phyloP scores from a whole-genome alignment of 2,113 vertebrate species.

The Cromileptes altivelis region DNA sequence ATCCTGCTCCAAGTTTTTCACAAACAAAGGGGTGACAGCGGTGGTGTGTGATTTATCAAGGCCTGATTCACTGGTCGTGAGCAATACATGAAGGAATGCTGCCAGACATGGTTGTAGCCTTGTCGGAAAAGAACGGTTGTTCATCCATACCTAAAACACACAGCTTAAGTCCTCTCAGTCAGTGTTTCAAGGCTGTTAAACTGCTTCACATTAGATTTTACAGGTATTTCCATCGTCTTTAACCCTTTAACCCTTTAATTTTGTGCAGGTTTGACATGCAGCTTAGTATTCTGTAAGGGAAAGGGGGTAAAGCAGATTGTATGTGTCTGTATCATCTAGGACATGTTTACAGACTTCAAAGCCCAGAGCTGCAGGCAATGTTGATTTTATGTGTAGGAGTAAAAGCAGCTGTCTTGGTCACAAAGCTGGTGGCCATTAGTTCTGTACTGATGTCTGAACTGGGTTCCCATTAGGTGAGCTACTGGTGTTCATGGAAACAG shows the following conservation, averaged over 20 bases:
- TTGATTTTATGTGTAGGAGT: constrained; percentile 32
- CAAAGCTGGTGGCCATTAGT: neutral
- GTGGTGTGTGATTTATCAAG: constrained; percentile 41
- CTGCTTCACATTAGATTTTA: neutral
- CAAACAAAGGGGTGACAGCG: neutral
- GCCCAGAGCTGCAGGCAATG: neutral
- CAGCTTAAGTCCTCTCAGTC: neutral
- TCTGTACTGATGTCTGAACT: neutral
- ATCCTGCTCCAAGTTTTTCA: neutral
- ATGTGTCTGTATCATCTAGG: neutral
- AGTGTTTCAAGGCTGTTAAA: neutral
- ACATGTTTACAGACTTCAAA: constrained; percentile 40
- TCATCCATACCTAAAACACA: neutral
- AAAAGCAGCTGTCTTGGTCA: constrained; percentile 30
- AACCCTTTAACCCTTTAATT: neutral
- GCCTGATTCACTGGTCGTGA: constrained; percentile 40
- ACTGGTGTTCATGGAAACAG: constrained; percentile 23
- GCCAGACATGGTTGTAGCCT: constrained; percentile 31
- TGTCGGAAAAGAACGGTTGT: neutral
- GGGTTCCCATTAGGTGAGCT: constrained; percentile 17
- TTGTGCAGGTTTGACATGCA: neutral
- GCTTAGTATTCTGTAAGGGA: neutral
- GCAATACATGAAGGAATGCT: constrained; percentile 33
- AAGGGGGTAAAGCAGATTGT: neutral
- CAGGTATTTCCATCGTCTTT: neutral